A percentile compares a stretch with the other conserved stretches of the same genome.
phyloP scores from a whole-genome alignment of 2,113 vertebrate genomes.

The Pangasianodon gigas region DNA sequence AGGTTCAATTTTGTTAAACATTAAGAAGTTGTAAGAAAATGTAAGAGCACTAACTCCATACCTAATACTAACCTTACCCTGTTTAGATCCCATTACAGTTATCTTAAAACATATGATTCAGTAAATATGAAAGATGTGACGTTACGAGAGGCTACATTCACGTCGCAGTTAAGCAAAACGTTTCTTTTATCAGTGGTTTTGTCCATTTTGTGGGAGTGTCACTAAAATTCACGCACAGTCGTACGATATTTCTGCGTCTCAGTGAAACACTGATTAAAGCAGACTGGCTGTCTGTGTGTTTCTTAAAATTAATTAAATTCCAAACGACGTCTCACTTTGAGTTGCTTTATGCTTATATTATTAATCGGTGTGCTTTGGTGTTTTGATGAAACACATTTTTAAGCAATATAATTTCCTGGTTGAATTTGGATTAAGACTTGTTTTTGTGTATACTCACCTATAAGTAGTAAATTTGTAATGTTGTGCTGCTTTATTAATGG shows the following conservation, averaged over 20 bases:
- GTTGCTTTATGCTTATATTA: too few species aligned
- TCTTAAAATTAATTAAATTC: not conserved
- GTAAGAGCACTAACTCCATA: not conserved
- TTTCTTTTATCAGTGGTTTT: not conserved
- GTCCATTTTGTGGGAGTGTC: not conserved
- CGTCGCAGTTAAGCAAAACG: not conserved
- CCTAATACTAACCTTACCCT: not conserved
- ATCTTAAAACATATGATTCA: not conserved
- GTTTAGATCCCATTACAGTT: not conserved
- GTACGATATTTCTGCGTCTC: not conserved
- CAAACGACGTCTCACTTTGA: not conserved
- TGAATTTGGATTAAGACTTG: too few species aligned
- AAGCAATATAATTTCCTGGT: too few species aligned
- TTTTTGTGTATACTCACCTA: too few species aligned
- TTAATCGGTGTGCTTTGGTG: too few species aligned
- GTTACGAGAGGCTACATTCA: not conserved
- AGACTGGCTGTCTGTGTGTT: not conserved
- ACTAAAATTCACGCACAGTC: not conserved
- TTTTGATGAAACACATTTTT: too few species aligned
- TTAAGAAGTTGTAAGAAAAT: too few species aligned
- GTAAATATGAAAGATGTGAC: not conserved
- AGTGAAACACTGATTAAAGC: not conserved
- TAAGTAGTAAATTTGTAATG: not conserved
- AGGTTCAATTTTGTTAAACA: too few species aligned
- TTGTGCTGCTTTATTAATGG: not conserved